Evolutionary conservation across 2,797 vertebrate genomes (phyloP), one percentile per base, ranked within the genome.

Genomic region (Rhyacichthys aspro): DNA sequence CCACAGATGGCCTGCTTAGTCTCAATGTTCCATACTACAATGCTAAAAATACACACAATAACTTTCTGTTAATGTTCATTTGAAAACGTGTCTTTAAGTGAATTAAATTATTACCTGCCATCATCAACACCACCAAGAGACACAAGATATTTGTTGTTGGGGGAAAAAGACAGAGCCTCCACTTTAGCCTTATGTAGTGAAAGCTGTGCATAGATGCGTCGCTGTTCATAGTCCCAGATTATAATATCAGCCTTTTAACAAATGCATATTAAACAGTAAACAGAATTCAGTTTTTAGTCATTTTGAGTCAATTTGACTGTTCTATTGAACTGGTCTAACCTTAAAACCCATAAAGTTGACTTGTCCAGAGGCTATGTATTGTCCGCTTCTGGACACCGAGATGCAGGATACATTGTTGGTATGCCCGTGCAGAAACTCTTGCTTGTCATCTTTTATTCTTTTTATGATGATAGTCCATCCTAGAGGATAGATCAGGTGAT

Each of bases 61-160:
- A 52, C 15, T 3, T 12, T 11, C 23, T 36, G 4, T 16, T 37
- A 50, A 7, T 28, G 23, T 28, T 2, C 4, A 28, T 28, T 28
- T 28, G 1, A 28, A 28, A 28, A 5, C 1, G 23, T 3, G 23
- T 3, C 23, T 28, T 28, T 28, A 28, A 28, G 23, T 28, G 7
- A 28, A 28, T 28, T 28, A 6, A 28, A 28, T 28, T 37, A 19
- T 76, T 91, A 97, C 96, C 96, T 95, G 86, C 88, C 91, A 0
- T 98, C 96, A 1, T 98, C 95, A 58, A 91, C 94, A 45, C 96
- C 96, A 16, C 96, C 96, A 5, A 98, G 90, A 0, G 96, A 95
- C 52, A 95, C 86, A 33, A 98, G 85, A 76, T 95, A 97, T 66
- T 93, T 90, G 47, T 93, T 93, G 15, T 90, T 95, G 1, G 94